These are phyloP conservation scores for Platycheirus albimanus DNA, from an alignment of 2,888 invertebrate genomes.

Conservation along the genomic window DNA sequence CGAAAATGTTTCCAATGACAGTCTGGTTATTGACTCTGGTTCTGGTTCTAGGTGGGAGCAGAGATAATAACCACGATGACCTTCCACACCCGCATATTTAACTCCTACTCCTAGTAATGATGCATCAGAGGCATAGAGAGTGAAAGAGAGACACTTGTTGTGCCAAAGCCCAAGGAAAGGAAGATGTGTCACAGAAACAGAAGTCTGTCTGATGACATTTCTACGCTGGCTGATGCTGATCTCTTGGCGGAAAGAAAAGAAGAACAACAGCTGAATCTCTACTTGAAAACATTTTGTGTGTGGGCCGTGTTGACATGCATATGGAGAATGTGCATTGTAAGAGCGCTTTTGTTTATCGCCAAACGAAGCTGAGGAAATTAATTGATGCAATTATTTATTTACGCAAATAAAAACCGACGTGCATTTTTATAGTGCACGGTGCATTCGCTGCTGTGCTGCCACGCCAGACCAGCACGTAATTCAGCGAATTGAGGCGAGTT, in stretches of 20 bases:
- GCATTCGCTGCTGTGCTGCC: background rate
- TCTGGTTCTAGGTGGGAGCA: no score
- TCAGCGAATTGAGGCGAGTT: slow-evolving; percentile 40
- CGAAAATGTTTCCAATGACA: slow-evolving; percentile 30
- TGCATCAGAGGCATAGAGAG: background rate
- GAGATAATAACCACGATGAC: slow-evolving; percentile 45
- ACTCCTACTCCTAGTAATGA: no score
- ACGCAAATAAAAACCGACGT: slow-evolving; percentile 69
- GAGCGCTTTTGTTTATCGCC: slow-evolving; percentile 68
- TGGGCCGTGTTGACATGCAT: slow-evolving; percentile 49
- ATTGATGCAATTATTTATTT: slow-evolving; percentile 74
- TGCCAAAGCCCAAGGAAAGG: background rate
- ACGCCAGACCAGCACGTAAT: slow-evolving; percentile 32
- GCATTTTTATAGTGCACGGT: slow-evolving; percentile 33
- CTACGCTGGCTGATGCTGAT: slow-evolving; percentile 12
- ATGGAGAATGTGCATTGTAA: slow-evolving; percentile 58
- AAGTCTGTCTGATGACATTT: slow-evolving; percentile 28
- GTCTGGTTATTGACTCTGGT: slow-evolving; percentile 55
- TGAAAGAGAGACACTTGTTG: slow-evolving; percentile 23
- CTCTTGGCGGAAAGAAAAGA: background rate
- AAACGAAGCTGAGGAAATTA: slow-evolving; percentile 63
- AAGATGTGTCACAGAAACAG: slow-evolving; percentile 56
- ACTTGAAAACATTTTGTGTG: slow-evolving; percentile 31
- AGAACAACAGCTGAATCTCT: slow-evolving; percentile 10
- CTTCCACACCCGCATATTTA: slow-evolving; percentile 61